Evolutionary conservation across 1,140 invertebrate species (phyloP).

Genomic region (Rhynchophorus ferrugineus): DNA sequence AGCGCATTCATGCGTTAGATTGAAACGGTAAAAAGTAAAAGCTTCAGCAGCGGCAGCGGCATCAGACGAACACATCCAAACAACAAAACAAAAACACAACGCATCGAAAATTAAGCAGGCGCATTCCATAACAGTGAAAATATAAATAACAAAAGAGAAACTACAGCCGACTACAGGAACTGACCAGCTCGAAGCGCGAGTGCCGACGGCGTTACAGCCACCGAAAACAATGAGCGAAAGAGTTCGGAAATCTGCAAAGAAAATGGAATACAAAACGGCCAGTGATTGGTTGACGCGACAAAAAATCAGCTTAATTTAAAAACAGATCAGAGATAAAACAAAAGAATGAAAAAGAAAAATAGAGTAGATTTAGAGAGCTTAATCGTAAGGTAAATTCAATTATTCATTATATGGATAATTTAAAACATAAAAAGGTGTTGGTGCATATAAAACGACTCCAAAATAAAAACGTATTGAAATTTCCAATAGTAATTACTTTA

Average conservation of each 20-base stretch:
- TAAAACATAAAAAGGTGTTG: too few relatives aligned
- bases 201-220: constrained; percentile 39
- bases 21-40: too few relatives aligned
- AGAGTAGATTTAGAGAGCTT: too few relatives aligned
- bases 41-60: not conserved
- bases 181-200: constrained; percentile 46
- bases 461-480: too few relatives aligned
- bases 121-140: constrained; percentile 29
- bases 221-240: constrained; percentile 62
- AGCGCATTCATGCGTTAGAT: too few relatives aligned
- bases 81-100: not conserved
- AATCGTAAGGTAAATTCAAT: too few relatives aligned
- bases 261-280: constrained; percentile 38
- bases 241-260: constrained; percentile 65
- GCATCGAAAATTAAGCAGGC: constrained; percentile 24
- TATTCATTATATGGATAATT: too few relatives aligned
- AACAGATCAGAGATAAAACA: too few relatives aligned
- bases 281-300: constrained; percentile 26
- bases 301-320: not conserved
- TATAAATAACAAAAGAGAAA: too few relatives aligned
- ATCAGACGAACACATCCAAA: not conserved
- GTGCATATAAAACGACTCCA: too few relatives aligned
- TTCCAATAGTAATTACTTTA: too few relatives aligned
- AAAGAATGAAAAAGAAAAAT: too few relatives aligned
- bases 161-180: constrained; percentile 38